phyloP scores from a whole-genome alignment of 2,113 vertebrate species.

The Saccopteryx bilineata region DNA sequence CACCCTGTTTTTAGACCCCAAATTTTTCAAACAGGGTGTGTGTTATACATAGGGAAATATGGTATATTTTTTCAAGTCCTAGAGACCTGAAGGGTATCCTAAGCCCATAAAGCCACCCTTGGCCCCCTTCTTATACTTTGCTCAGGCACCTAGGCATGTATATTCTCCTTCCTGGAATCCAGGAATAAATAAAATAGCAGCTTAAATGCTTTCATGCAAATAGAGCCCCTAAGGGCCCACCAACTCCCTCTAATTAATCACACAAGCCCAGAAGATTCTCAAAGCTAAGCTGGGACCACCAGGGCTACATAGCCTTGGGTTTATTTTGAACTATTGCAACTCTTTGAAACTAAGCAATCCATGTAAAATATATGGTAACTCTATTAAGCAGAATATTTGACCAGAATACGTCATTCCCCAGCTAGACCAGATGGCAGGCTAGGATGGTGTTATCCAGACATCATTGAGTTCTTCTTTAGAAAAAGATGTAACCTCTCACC shows the following conservation, averaged over 20 bases:
- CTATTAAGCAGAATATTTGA: constrained; percentile 72
- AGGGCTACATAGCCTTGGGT: constrained; percentile 44
- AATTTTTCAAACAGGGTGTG: too few relatives aligned
- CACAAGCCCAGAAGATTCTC: constrained; percentile 65
- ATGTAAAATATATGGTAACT: constrained; percentile 74
- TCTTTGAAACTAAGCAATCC: constrained; percentile 70
- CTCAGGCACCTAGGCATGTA: background rate
- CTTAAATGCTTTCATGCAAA: constrained; percentile 69
- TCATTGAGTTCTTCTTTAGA: constrained; percentile 50
- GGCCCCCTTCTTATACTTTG: background rate
- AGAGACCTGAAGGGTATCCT: background rate
- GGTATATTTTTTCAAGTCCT: constrained; percentile 26
- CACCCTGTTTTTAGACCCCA: too few relatives aligned
- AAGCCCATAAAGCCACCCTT: constrained; percentile 19
- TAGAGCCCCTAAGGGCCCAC: constrained; percentile 55
- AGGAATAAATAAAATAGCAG: constrained; percentile 63
- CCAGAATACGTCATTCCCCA: constrained; percentile 70
- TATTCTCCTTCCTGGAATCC: constrained; percentile 61
- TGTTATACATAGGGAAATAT: too few relatives aligned
- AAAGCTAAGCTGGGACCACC: constrained; percentile 69
- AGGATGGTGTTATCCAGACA: constrained; percentile 13
- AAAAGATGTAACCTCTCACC: constrained; percentile 25
- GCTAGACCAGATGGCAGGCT: constrained; percentile 13
- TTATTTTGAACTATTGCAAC: constrained; percentile 77
- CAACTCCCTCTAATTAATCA: constrained; percentile 73